Conservation (phyloP, 2,113 vertebrate species). For the Vombatus ursinus region DNA sequence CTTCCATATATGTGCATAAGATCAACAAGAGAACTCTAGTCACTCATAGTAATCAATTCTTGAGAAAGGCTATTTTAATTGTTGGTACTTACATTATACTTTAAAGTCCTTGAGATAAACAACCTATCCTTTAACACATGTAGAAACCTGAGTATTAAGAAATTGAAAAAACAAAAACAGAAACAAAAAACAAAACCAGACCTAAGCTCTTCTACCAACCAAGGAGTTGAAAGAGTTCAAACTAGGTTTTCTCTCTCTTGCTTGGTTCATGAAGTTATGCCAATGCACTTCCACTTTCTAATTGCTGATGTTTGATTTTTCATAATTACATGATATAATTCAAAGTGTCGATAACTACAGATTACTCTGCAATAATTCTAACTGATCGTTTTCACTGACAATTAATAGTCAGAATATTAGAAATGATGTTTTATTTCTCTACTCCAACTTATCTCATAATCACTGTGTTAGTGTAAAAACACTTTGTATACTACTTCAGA, state of each 20-base stretch:
- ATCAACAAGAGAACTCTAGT: background rate
- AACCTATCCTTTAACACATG: slow-evolving; percentile 25
- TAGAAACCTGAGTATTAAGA: background rate
- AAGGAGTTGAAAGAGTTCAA: background rate
- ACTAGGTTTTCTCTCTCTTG: slow-evolving; percentile 27
- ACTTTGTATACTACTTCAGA: slow-evolving; percentile 20
- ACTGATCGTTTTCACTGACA: background rate
- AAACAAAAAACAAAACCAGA: background rate
- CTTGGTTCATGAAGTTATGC: background rate
- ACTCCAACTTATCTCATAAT: slow-evolving; percentile 12
- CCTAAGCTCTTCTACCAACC: slow-evolving; percentile 14
- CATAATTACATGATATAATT: slow-evolving; percentile 4
- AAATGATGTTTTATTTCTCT: slow-evolving; percentile 34
- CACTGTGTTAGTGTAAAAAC: slow-evolving; percentile 14
- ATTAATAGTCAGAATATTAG: background rate
- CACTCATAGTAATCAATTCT: slow-evolving; percentile 14
- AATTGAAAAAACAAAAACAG: slow-evolving; percentile 8
- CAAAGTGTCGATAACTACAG: background rate
- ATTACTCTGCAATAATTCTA: slow-evolving; percentile 32
- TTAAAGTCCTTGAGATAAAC: background rate
- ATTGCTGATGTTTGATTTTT: slow-evolving; percentile 14
- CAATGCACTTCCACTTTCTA: slow-evolving; percentile 20
- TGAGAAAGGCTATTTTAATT: background rate
- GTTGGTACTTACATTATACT: background rate
- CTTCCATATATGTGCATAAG: background rate